These are phyloP conservation scores for Ptiloglossa arizonensis DNA, from an alignment of 1,140 invertebrate genomes.

Conservation along the genomic window DNA sequence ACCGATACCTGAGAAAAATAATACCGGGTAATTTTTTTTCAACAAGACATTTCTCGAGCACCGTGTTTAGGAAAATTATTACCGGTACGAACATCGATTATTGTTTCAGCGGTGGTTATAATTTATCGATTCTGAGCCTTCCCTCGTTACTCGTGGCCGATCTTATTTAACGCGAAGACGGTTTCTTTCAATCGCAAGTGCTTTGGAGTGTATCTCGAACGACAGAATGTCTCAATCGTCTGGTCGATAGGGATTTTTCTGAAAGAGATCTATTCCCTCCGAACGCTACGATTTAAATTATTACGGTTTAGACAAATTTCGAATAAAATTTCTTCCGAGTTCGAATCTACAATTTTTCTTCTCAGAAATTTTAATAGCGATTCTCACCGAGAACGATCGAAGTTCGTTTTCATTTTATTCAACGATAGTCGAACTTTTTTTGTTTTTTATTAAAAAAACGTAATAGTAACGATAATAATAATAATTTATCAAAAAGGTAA, in stretches of 20 bases:
- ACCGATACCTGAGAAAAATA: background rate
- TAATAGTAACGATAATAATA: too few relatives aligned
- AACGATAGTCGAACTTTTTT: too few relatives aligned
- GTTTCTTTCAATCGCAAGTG: slow-evolving; percentile 2
- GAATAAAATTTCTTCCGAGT: too few relatives aligned
- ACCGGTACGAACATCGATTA: slow-evolving; percentile 23
- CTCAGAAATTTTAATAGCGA: too few relatives aligned
- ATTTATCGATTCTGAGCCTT: slow-evolving; percentile 6
- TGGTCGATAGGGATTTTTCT: too few relatives aligned
- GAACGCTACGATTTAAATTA: background rate
- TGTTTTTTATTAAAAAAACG: too few relatives aligned
- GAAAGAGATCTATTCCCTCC: background rate
- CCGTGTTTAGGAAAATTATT: slow-evolving; percentile 7
- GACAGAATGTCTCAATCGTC: background rate
- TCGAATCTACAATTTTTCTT: too few relatives aligned
- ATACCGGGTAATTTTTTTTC: slow-evolving; percentile 16
- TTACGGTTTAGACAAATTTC: background rate
- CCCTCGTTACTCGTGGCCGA: background rate
- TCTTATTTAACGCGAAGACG: slow-evolving; percentile 9
- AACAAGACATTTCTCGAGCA: background rate
- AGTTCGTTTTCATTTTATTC: too few relatives aligned
- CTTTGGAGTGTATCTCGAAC: background rate
- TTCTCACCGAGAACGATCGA: too few relatives aligned
- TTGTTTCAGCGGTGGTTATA: slow-evolving; percentile 22
- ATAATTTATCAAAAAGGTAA: too few relatives aligned